Conservation (phyloP, 2,888 invertebrate species). For the Standfussiana lucernea region DNA sequence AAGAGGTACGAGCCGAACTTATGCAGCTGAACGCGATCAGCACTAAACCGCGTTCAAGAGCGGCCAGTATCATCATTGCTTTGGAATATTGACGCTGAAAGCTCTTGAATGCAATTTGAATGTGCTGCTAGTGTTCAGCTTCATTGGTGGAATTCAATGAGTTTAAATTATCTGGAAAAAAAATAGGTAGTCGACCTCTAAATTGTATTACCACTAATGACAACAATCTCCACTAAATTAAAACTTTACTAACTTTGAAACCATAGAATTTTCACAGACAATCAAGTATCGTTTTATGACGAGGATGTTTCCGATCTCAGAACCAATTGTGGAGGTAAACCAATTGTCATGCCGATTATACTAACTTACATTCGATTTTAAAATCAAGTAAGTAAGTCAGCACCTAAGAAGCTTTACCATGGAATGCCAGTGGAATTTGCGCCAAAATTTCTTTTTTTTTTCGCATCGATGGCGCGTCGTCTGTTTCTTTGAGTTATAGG, state of each 20-base stretch:
- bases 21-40: neutral
- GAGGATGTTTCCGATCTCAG: neutral
- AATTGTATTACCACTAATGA: neutral
- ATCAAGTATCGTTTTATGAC: neutral
- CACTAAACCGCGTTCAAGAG: neutral
- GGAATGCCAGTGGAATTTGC: neutral
- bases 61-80: neutral
- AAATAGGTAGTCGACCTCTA: neutral
- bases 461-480: neutral
- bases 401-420: neutral
- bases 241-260: neutral
- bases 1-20: neutral
- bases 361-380: neutral
- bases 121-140: neutral
- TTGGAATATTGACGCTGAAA: neutral
- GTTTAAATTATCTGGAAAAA: neutral
- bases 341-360: neutral
- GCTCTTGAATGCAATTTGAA: neutral
- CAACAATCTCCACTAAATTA: neutral
- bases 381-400: conserved; percentile 1
- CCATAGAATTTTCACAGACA: neutral
- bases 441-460: neutral
- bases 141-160: neutral
- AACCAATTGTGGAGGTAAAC: neutral
- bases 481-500: neutral